Evolutionary conservation across 53 echinoderm and acorn worm species (phyloP), one percentile per base, ranked within the genome.

Genomic region (Hippasteria phrygiana): DNA sequence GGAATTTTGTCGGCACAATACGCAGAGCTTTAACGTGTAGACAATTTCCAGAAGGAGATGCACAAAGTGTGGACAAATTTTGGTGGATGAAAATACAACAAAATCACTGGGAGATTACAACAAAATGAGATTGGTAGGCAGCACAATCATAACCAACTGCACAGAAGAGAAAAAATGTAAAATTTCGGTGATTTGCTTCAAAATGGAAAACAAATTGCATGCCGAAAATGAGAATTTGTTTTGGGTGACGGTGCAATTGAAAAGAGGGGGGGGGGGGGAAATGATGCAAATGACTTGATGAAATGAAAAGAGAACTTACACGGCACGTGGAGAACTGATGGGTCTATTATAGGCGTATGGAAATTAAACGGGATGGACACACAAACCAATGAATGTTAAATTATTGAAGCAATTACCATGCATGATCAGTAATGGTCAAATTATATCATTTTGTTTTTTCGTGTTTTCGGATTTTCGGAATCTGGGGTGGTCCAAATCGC

Each of bases 341-440:
- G 85, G 85, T 85, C 85, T 85, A 70, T 85, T n/a, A 48, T 14
- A 50, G 75, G 48, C 75, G 36, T 34, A 85, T 51, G 71, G 67
- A 85, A 85, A 85, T 85, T 35, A 85, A 85, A 85, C 35, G 69
- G n/a, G 70, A 85, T 85, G 85, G 70, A 85, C 85, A 85, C 85
- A 82, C 82, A 82, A 79, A 78, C 32, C 82, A 70, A 85, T 51
- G 53, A 71, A 50, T 29, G 48, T 71, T 51, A 85, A 43, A 72
- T 40, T 70, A 18, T 53, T 64, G 82, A 82, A 28, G 70, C 85
- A 71, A 1, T 31, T 20, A 35, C 29, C 85, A 85, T 85, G 85
- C 85, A 78, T 22, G 59, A 78, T 56, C 38, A 56, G 26, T 20
- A 26, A 17, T 43, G 34, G 9, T 37, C 34, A 11, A 16, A 37